Conservation (phyloP, 2,888 invertebrate species). For the Hemithea aestivaria region DNA sequence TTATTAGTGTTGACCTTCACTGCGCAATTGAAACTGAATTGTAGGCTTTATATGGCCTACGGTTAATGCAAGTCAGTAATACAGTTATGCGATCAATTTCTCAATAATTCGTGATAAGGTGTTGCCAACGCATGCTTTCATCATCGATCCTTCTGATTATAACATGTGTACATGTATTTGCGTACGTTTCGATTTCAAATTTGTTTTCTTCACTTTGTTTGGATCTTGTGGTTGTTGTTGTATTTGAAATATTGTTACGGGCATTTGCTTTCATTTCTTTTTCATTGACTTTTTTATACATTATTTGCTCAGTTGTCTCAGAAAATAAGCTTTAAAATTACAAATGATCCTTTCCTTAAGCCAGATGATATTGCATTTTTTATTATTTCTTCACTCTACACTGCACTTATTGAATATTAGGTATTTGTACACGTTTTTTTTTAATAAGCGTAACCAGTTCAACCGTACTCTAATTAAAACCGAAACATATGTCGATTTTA, state of each 20-base stretch:
- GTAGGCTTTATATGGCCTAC: constrained; percentile 32
- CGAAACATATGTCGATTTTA: constrained; percentile 11
- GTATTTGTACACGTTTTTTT: neutral
- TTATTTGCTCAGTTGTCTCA: too few species aligned
- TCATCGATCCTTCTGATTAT: constrained; percentile 14
- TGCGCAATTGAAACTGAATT: constrained; percentile 35
- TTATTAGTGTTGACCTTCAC: constrained; percentile 35
- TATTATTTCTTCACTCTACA: neutral
- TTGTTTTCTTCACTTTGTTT: too few species aligned
- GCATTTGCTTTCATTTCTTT: too few species aligned
- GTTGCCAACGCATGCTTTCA: constrained; percentile 22
- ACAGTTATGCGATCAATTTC: constrained; percentile 41
- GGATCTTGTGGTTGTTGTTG: too few species aligned
- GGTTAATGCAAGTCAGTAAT: constrained; percentile 33
- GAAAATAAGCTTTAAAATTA: too few species aligned
- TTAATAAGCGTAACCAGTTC: constrained; percentile 9
- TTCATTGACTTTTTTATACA: too few species aligned
- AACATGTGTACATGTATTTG: too few species aligned
- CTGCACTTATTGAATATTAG: neutral
- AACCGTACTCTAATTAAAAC: constrained; percentile 19
- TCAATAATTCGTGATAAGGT: constrained; percentile 44
- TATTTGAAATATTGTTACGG: too few species aligned
- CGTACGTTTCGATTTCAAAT: too few species aligned
- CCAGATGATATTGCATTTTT: constrained; percentile 4
- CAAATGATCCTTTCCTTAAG: constrained; percentile 6